Evolutionary conservation across 2,113 vertebrate species (phyloP).

Genomic region (Rhinolophus sinicus): DNA sequence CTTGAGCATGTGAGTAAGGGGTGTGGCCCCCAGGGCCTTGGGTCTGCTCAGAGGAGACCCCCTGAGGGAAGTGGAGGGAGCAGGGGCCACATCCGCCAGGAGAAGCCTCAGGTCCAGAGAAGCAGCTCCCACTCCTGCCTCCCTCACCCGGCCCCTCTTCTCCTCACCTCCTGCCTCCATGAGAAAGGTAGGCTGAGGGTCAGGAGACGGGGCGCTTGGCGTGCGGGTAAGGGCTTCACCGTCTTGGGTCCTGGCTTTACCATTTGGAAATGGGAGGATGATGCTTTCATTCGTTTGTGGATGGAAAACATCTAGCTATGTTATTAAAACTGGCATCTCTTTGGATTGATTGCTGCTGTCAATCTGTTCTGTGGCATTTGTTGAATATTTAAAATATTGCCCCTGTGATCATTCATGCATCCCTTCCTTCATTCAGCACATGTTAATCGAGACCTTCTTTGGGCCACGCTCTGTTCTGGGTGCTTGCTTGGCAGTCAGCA

Average conservation of each 20-base stretch:
- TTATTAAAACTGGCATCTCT: neutral
- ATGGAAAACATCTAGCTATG: neutral
- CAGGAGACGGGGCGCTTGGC: accelerated
- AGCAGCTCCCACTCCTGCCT: accelerated
- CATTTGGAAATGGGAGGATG: neutral
- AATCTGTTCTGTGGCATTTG: accelerated
- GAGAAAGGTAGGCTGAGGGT: neutral
- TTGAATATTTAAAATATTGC: neutral
- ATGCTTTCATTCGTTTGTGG: accelerated
- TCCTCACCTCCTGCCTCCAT: too few species aligned
- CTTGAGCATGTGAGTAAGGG: neutral
- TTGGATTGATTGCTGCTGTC: accelerated
- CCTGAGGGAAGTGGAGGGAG: neutral
- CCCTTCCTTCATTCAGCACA: accelerated
- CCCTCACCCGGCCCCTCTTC: neutral
- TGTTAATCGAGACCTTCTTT: neutral
- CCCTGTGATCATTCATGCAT: accelerated
- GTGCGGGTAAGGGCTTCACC: too few species aligned
- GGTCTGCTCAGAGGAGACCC: neutral
- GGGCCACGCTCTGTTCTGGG: neutral
- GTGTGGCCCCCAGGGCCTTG: neutral
- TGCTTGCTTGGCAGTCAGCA: neutral
- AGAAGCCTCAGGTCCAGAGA: neutral
- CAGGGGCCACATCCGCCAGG: neutral
- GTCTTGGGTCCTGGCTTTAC: neutral